phyloP scores from a whole-genome alignment of 37 sponge, comb jelly and placozoan genomes.

The Dysidea cf. avara region DNA sequence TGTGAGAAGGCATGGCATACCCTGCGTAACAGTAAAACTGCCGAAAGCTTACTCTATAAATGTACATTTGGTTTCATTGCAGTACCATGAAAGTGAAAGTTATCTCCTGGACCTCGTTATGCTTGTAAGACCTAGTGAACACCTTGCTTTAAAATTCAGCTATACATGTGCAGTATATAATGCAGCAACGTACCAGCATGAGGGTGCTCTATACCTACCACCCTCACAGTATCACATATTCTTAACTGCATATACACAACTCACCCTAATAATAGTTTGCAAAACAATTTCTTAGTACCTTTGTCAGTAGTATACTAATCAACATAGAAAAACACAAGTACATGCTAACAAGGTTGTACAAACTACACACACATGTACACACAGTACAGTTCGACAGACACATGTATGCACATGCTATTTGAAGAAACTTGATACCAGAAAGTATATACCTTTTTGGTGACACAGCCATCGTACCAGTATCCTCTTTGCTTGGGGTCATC shows the following conservation, averaged over 20 bases:
- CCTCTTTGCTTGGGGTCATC: constrained; percentile 80
- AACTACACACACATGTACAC: background rate
- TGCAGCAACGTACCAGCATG: no score
- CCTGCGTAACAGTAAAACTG: no score
- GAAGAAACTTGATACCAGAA: background rate
- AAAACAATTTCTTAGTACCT: constrained; percentile 26
- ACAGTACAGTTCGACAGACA: background rate
- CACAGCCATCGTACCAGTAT: constrained; percentile 86
- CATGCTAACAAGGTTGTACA: background rate
- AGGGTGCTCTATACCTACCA: no score
- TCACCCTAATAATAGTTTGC: constrained; percentile 58
- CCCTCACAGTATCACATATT: background rate
- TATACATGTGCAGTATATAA: no score
- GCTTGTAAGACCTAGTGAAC: no score
- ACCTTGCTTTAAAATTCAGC: no score
- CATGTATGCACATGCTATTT: background rate
- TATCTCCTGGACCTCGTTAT: no score
- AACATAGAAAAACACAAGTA: constrained; percentile 5
- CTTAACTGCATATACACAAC: background rate
- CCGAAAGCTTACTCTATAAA: no score
- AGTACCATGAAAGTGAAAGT: no score
- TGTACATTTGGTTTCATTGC: no score
- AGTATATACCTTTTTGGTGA: constrained; percentile 54
- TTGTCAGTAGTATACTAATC: background rate
- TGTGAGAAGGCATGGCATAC: no score